Conservation (phyloP, 2,888 invertebrate species). For the Pedicia rivosa region DNA sequence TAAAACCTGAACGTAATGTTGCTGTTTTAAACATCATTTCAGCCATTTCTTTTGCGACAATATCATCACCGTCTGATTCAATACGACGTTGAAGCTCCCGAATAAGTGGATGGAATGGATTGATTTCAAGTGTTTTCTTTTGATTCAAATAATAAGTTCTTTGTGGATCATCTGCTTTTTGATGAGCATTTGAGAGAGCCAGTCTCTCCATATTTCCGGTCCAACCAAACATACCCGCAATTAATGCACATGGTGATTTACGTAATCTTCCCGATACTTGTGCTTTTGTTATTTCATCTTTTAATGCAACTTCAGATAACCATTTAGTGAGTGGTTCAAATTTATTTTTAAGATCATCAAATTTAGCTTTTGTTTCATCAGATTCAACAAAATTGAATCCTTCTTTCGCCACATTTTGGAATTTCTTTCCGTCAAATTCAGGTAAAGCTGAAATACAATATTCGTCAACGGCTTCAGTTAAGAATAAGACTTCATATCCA, state of each 20-base stretch:
- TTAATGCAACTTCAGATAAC: conserved; percentile 68
- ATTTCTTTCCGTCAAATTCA: conserved; percentile 97
- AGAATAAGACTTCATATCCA: conserved; percentile 88
- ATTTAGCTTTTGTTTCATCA: conserved; percentile 50
- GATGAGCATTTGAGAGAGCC: conserved; percentile 89
- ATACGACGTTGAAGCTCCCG: conserved; percentile 78
- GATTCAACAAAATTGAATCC: conserved; percentile 73
- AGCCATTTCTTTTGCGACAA: conserved; percentile 68
- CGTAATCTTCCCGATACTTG: conserved; percentile 74
- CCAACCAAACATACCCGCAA: conserved; percentile 96
- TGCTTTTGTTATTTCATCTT: conserved; percentile 64
- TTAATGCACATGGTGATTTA: conserved; percentile 88
- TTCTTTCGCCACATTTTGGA: conserved; percentile 99
- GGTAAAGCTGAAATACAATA: conserved; percentile 92
- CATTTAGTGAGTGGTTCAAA: conserved; percentile 85
- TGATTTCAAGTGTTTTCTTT: conserved; percentile 94
- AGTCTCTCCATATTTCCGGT: conserved; percentile 99
- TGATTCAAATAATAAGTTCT: conserved; percentile 75
- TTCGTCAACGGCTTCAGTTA: conserved; percentile 96
- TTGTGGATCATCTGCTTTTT: conserved; percentile 85
- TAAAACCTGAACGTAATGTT: conserved; percentile 85
- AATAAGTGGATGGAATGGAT: conserved; percentile 92
- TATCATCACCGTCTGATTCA: conserved; percentile 57
- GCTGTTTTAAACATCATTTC: conserved; percentile 83
- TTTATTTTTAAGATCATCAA: conserved; percentile 57